These are phyloP conservation scores for Epizoanthus scotinus DNA, from an alignment of 92 coral and sea anemone species.

Conservation along the genomic window DNA sequence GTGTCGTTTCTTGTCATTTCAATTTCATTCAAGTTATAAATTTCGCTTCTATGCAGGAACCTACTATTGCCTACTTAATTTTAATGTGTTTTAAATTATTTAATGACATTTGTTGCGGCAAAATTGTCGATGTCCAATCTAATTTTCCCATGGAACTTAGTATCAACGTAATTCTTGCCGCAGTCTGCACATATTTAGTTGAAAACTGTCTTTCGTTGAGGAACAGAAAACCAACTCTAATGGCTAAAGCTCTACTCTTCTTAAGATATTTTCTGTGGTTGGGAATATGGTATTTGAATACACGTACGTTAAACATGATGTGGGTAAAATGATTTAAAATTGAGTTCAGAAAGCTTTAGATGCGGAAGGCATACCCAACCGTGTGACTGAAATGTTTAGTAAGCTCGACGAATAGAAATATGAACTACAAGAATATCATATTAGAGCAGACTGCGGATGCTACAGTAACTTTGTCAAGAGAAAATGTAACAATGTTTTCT, in stretches of 20 bases:
- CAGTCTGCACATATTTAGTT: neutral
- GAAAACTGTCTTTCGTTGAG: conserved; percentile 3
- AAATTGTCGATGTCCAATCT: too few species aligned
- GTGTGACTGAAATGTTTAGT: too few species aligned
- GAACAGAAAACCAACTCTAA: neutral
- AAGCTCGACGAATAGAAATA: too few species aligned
- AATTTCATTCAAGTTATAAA: neutral
- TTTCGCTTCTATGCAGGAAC: neutral
- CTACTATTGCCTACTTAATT: neutral
- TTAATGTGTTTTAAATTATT: neutral
- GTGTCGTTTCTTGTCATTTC: neutral
- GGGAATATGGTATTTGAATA: neutral
- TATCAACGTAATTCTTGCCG: neutral
- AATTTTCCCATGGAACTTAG: neutral
- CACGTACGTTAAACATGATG: neutral
- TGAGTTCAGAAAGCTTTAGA: too few species aligned
- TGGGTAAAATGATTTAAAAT: too few species aligned
- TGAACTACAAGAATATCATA: too few species aligned
- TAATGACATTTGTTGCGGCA: neutral
- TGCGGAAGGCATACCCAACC: too few species aligned
- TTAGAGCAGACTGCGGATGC: too few species aligned
- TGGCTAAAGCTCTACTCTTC: neutral
- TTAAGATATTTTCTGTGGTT: neutral
- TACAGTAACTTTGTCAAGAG: too few species aligned
- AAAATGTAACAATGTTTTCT: too few species aligned